Evolutionary conservation across 2,797 vertebrate genomes (phyloP), one percentile per base, ranked within the genome.

Genomic region (Moxostoma hubbsi): DNA sequence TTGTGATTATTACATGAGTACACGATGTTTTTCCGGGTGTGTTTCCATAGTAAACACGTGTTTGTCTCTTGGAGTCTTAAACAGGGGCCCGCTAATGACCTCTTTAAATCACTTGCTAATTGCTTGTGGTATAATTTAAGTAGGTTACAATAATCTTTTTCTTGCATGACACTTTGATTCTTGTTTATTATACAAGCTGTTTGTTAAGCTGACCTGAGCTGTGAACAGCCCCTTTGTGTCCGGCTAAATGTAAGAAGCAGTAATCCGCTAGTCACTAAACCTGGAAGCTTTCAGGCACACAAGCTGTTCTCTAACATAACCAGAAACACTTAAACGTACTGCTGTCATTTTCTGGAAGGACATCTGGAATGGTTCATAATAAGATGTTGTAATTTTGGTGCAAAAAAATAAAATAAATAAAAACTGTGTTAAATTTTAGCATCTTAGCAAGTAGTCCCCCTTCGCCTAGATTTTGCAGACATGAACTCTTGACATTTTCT

Each of bases 161-260:
- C 73, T 65, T 54, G 61, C 62, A 13, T 46, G 73, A 75, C 73
- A 75, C 74, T 68, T 76, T 76, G 11, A 76, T 68, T 55, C 51
- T 50, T 24, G 75, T 71, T 69, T 71, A 18, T 63, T 51, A 72
- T 58, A 53, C 1, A 81, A 77, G 61, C 5, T 46, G 45, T 73
- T 73, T 66, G 7, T 68, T 49, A 50, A 24, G 58, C 74, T 50
- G 43, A 5, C 16, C 12, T 16, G 57, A 53, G 63, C 11, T 6
- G 15, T 53, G 66, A 65, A 67, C 61, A 9, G 13, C 16, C 54
- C 5, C 75, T 66, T 76, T 81, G 59, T 76, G 61, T 58, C 47
- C 57, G 10, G 74, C 16, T 65, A 43, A 63, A 70, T 65, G 47
- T 54, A 43, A 49, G 45, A 75, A 62, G 66, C 43, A 57, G n/a